Percentiles rank a stretch among this genome's conserved stretches.
These are phyloP conservation scores for Neocrepidodera transversa DNA, from an alignment of 2,888 invertebrate species.

Conservation along the genomic window DNA sequence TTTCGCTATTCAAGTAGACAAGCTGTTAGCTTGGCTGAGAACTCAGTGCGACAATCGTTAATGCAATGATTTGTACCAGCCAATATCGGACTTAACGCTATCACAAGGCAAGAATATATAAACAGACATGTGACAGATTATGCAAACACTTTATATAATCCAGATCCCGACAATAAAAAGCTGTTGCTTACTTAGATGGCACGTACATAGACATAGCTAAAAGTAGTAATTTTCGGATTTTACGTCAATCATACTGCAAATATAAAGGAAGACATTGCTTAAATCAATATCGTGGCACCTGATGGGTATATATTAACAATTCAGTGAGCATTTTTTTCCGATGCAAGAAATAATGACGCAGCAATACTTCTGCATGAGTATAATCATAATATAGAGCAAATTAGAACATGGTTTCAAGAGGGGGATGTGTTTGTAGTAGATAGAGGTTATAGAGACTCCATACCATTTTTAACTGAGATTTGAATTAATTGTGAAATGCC, in stretches of 20 bases:
- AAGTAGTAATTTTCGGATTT: not conserved
- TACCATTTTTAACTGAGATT: no score
- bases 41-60: not conserved
- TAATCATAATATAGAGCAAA: no score
- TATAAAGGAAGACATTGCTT: not conserved
- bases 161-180: not conserved
- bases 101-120: not conserved
- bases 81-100: not conserved
- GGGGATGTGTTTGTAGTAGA: no score
- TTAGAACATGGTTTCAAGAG: no score
- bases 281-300: no score
- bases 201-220: not conserved
- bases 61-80: conserved; percentile 1
- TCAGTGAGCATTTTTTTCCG: no score
- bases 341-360: no score
- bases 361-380: no score
- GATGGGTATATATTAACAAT: no score
- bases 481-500: not conserved
- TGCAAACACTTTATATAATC: not conserved
- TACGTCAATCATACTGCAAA: not conserved
- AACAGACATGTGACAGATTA: not conserved
- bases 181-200: not conserved
- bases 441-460: no score
- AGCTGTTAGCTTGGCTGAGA: conserved; percentile 5
- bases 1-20: conserved; percentile 48